Conservation (phyloP, 2,113 vertebrate genomes). For the Grus americana region DNA sequence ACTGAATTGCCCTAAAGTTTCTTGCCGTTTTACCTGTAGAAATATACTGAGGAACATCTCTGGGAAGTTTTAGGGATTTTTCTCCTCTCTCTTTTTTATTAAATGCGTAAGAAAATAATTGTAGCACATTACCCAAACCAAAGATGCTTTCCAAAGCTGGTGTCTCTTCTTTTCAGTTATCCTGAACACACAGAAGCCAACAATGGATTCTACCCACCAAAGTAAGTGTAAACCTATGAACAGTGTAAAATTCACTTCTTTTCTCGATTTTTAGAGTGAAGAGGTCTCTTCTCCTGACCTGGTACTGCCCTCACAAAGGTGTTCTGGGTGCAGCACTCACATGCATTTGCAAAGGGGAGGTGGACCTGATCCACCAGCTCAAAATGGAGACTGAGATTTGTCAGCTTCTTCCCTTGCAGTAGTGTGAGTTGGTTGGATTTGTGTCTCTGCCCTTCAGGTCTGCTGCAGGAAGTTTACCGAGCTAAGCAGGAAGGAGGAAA, state of each 20-base stretch:
- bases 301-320: background rate
- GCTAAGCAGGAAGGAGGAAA: background rate
- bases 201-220: background rate
- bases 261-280: background rate
- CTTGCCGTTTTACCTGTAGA: background rate
- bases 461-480: background rate
- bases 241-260: background rate
- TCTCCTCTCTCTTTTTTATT: background rate
- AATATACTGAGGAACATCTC: background rate
- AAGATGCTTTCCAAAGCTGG: background rate
- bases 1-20: background rate
- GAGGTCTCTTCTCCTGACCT: background rate
- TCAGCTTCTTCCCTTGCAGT: background rate
- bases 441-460: background rate
- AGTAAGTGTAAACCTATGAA: background rate
- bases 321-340: background rate
- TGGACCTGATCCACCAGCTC: background rate
- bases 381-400: background rate
- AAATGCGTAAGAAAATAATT: background rate
- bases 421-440: background rate
- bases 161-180: slow-evolving; percentile 30
- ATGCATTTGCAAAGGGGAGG: background rate
- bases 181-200: background rate
- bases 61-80: background rate
- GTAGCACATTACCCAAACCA: background rate